Conservation (phyloP, 2,888 invertebrate genomes). For the Agrochola lota region DNA sequence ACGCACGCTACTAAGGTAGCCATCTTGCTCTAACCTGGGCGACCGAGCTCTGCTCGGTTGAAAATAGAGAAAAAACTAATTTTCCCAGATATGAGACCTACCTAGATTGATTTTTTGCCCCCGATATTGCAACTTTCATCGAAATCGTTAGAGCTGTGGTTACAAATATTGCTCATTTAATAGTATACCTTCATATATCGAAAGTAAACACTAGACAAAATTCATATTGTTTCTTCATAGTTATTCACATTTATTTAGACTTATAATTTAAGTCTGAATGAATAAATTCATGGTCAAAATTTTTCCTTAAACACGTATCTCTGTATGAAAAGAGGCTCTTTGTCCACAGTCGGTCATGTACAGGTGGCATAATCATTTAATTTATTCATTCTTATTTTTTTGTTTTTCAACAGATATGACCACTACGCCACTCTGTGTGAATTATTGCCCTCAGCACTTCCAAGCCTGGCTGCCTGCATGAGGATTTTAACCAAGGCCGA, state of each 20-base stretch:
- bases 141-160: too few species aligned
- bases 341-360: neutral
- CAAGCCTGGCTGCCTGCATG: conserved; percentile 91
- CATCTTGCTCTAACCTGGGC: too few species aligned
- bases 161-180: too few species aligned
- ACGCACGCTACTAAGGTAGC: too few species aligned
- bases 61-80: too few species aligned
- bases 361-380: neutral
- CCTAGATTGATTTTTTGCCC: too few species aligned
- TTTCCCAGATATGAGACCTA: too few species aligned
- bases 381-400: neutral
- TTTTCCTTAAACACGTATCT: neutral
- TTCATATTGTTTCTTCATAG: neutral
- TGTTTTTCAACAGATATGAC: conserved; percentile 90
- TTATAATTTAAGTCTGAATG: neutral
- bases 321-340: neutral
- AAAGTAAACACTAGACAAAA: neutral
- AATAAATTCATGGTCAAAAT: neutral
- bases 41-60: too few species aligned
- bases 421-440: conserved; percentile 94
- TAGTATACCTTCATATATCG: too few species aligned
- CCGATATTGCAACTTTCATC: too few species aligned
- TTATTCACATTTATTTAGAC: neutral
- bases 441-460: conserved; percentile 91
- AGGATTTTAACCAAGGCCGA: conserved; percentile 84